Evolutionary conservation across 2,797 vertebrate genomes (phyloP), one percentile per base, ranked within the genome.

Genomic region (Squalus acanthias): DNA sequence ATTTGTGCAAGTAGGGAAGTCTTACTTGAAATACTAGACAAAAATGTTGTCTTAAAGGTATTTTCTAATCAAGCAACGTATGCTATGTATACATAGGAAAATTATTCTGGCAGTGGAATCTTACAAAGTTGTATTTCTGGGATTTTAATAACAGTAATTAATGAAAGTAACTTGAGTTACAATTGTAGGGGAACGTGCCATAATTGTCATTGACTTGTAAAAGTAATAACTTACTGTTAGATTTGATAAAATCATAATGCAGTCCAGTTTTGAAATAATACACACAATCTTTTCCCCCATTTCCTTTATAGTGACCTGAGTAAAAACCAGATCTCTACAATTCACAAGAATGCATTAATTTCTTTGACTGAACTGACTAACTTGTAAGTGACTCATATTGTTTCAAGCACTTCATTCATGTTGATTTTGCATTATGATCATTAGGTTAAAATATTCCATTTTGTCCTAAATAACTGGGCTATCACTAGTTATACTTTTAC

Each of bases 261-360:
- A 95, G 50, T 72, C 69, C 93, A 53, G 67, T 95, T 29, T 92
- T 92, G 33, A 29, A 76, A 33, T 95, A 29, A 53, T 95, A 24
- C 4, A 53, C 15, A 74, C 33, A 7, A n/a, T 95, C 22, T 95
- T 74, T 57, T 74, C 12, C 7, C 63, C 10, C 29, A 26, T 33
- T 72, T 72, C 26, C 26, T 65, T 97, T 98, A 96, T 98, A 99
- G 99, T 85, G 99, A 99, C 98, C 98, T 99, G 97, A 99, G 99
- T 96, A 98, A 99, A 97, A 99, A 99, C 97, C 97, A 96, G 96
- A 99, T 99, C 97, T 97, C 96, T 96, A 98, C 98, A 91, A 98
- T 99, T 97, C 98, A 99, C 97, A 98, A 97, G 97, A 98, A 99
- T 96, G 98, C 99, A 96, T 99, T 99, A 97, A 97, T 98, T 94